These are phyloP conservation scores for Microcebus lehilahytsara DNA, from an alignment of 2,113 vertebrate species.

Conservation along the genomic window DNA sequence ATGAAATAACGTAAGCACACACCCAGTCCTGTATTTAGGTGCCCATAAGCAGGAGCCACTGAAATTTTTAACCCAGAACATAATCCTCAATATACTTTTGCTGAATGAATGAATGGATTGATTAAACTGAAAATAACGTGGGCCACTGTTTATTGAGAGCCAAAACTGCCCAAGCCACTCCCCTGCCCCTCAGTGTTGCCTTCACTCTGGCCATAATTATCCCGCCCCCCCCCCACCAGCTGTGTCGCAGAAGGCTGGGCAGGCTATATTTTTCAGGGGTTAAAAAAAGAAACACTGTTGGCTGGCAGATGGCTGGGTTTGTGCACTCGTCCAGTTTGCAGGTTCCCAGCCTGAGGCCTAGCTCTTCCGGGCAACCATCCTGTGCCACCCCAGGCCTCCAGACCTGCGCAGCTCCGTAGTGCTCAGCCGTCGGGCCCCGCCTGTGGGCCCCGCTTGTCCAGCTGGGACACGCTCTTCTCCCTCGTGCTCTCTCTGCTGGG, in stretches of 20 bases:
- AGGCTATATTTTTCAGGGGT: conserved; percentile 66
- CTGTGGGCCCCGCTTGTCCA: neutral
- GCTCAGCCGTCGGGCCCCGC: neutral
- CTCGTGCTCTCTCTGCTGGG: neutral
- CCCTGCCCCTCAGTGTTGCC: neutral
- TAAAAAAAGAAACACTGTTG: conserved; percentile 71
- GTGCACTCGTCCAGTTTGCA: conserved; percentile 32
- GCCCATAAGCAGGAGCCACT: neutral
- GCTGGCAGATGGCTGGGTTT: conserved; percentile 59
- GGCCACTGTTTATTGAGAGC: neutral
- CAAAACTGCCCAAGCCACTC: neutral
- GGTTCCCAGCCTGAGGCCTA: conserved; percentile 20
- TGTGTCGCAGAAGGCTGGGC: conserved; percentile 51
- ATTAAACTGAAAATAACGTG: neutral
- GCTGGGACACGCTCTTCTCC: neutral
- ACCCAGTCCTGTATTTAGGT: neutral
- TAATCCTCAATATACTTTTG: neutral
- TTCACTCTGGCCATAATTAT: conserved; percentile 30
- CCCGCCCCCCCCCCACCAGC: conserved; percentile 46
- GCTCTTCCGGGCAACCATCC: neutral
- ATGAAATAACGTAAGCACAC: neutral
- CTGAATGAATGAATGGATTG: neutral
- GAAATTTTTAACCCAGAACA: neutral
- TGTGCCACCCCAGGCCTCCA: neutral
- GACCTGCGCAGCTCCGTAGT: neutral